Base-by-base conservation (phyloP, 1,140 invertebrate genomes). In the Danaus plexippus region DNA sequence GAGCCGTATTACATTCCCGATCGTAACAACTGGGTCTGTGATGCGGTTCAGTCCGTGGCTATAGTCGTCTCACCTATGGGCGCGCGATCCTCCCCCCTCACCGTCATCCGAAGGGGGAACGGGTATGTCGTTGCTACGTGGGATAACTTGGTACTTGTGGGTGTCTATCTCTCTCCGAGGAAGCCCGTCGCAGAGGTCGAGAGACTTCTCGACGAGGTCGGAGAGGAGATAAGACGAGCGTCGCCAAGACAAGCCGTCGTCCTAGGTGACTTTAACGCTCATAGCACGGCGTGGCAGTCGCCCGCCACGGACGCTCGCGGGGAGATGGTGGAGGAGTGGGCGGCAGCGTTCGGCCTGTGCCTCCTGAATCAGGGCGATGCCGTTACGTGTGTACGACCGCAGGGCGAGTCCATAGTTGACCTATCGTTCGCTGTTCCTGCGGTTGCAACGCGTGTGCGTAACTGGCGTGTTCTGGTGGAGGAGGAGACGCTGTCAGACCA, bases 371-470 rank as follows among this genome's bases (percentile, higher is more conserved):
- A 46, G 1, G 70, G 70, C 0, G 45, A 60, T 1, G 59, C 54
- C 0, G 40, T 57, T n/a, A 76, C 71, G 0, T 80, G 71, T 43
- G 65, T 71, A 2, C 49, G 74, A 13, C 59, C 64, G 53, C 47
- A 67, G 9, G 67, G 69, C 0, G 66, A 66, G 47, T 71, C 74
- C 0, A 59, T 73, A 0, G 61, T 79, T 1, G 15, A 15, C 15
- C 3, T 15, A 15, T 15, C 15, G 15, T 15, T 15, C 15, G 15
- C 15, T 15, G 3, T 3, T 15, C 15, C 15, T 15, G 15, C 15
- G 15, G 15, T 15, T 3, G 15, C 15, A 15, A 3, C 15, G 15
- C 15, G 15, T 1, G 15, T 15, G 3, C 15, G 15, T 15, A 3
- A 3, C 15, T 15, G 15, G 15, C 15, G 15, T 15, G 15, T 15